Base-by-base conservation (phyloP, 2,797 vertebrate genomes). In the Simalia tracyae region DNA sequence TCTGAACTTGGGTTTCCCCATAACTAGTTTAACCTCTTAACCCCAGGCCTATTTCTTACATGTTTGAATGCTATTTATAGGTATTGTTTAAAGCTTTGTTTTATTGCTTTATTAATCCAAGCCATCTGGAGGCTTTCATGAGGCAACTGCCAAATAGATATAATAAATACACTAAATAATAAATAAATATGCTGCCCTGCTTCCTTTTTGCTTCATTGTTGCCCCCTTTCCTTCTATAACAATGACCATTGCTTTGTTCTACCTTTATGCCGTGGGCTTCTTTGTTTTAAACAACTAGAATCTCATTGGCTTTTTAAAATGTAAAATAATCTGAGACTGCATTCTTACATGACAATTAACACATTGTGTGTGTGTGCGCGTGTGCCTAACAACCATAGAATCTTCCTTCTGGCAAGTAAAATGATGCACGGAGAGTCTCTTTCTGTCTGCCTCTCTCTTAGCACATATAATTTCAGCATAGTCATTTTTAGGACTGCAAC, bases 241-340 rank as follows among this genome's bases (percentile, higher is more conserved):
- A 64, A 87, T 76, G 22, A 22, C 87, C 19, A 56, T 5, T 11
- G 4, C 36, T 87, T 31, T n/a, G 36, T 56, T 91, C 64, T 64
- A 12, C 86, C 31, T 88, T 46, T 89, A 66, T 42, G 8, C 4
- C 50, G 11, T 57, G 10, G 57, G 61, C 24, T 84, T 89, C 24
- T 56, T 76, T 63, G 22, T 88, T 84, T 66, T 84, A 84, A 89
- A 42, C 22, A 64, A 28, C 50, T 12, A n/a, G 50, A 28, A 64
- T 84, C 68, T 88, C 88, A 88, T 56, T 36, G 59, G 68, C 46
- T 8, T 88, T 92, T 57, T 64, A 46, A 88, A 92, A 88, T 92
- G 72, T 42, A 84, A 57, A 84, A 88, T 17, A 63, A 57, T 17
- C 31, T 84, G 72, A 61, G n/a, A 36, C 31, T 50, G 26, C 61